Evolutionary conservation across 2,113 vertebrate genomes (phyloP).

Genomic region (Axis porcinus): DNA sequence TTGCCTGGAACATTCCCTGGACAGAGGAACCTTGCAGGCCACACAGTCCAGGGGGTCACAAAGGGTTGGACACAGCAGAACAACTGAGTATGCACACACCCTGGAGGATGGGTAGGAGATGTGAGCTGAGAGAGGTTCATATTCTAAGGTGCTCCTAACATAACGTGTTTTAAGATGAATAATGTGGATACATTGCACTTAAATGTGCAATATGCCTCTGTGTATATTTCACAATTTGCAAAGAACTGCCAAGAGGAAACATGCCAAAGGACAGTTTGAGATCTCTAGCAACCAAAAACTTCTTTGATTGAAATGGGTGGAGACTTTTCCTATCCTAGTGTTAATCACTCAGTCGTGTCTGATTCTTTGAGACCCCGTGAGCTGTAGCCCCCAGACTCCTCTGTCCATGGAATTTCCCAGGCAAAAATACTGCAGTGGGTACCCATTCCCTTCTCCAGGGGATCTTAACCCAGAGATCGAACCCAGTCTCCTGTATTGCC

Average conservation of each 20-base stretch:
- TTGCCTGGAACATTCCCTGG: not conserved
- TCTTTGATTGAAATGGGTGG: not conserved
- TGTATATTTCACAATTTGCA: not conserved
- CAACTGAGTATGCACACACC: not conserved
- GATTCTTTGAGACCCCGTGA: not conserved
- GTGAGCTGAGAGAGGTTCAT: not conserved
- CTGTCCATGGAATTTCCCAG: not conserved
- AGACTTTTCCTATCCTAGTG: not conserved
- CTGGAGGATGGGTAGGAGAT: not conserved
- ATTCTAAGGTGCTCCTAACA: not conserved
- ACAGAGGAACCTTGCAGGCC: not conserved
- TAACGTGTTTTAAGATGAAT: not conserved
- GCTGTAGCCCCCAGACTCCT: not conserved
- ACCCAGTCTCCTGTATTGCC: not conserved
- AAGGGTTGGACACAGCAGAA: not conserved
- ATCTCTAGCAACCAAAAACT: not conserved
- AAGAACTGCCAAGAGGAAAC: not conserved
- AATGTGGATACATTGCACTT: not conserved
- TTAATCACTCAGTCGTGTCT: not conserved
- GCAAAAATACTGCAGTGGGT: not conserved
- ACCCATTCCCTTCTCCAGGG: not conserved
- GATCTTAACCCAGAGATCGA: not conserved
- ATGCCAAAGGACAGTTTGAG: not conserved
- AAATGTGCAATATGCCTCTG: not conserved
- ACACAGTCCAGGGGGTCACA: not conserved